phyloP scores from a whole-genome alignment of 2,113 vertebrate genomes.

The Hepsetus odoe region DNA sequence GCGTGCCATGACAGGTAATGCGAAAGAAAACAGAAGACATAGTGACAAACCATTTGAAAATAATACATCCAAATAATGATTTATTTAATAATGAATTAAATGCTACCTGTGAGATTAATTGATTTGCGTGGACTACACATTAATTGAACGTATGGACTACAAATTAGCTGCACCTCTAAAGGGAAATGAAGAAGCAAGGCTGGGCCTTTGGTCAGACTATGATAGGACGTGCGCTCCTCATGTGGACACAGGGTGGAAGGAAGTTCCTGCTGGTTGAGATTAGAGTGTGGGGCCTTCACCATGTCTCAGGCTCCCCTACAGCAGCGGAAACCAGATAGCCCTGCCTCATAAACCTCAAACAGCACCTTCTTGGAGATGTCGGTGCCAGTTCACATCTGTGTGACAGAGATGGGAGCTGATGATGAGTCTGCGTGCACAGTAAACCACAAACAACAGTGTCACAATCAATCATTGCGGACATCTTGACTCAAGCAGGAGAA shows the following conservation, averaged over 20 bases:
- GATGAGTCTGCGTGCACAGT: background rate
- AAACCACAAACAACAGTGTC: constrained; percentile 18
- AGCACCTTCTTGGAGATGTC: constrained; percentile 18
- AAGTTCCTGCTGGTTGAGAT: constrained; percentile 54
- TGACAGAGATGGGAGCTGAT: background rate
- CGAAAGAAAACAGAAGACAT: too few species aligned
- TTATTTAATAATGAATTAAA: background rate
- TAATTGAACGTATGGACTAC: background rate
- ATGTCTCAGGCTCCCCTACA: constrained; percentile 37
- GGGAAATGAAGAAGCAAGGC: background rate
- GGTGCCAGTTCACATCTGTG: constrained; percentile 4
- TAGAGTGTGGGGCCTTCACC: constrained; percentile 37
- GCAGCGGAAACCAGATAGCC: constrained; percentile 51
- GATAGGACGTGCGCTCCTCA: constrained; percentile 30
- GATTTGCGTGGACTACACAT: too few species aligned
- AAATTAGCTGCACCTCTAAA: background rate
- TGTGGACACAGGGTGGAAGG: constrained; percentile 32
- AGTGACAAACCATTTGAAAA: too few species aligned
- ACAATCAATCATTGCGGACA: background rate
- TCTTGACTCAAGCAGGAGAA: background rate
- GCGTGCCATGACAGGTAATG: too few species aligned
- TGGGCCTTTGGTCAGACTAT: background rate
- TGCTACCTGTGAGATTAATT: background rate
- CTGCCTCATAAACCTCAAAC: constrained; percentile 39
- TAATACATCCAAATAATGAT: too few species aligned